phyloP scores from a whole-genome alignment of 1,140 invertebrate species.

The Caenorhabditis latens region DNA sequence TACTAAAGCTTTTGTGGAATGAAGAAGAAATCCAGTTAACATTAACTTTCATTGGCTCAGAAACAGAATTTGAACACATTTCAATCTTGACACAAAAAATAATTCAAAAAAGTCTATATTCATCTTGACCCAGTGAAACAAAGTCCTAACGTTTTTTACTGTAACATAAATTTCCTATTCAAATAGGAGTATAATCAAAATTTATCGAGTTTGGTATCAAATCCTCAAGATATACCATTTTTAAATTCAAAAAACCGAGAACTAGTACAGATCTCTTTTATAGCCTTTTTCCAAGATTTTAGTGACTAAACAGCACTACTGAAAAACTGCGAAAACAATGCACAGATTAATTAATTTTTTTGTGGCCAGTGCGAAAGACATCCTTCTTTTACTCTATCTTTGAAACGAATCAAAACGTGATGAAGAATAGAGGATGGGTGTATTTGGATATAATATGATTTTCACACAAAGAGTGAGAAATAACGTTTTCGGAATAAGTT shows the following conservation, averaged over 20 bases:
- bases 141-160: too few species aligned
- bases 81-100: too few species aligned
- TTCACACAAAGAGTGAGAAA: conserved; percentile 46
- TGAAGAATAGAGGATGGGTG: conserved; percentile 19
- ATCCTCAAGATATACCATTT: background rate
- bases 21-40: background rate
- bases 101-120: too few species aligned
- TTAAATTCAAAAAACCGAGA: background rate
- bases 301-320: conserved; percentile 1
- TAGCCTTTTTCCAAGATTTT: background rate
- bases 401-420: conserved; percentile 51
- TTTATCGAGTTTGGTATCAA: too few species aligned
- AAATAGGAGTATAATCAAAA: too few species aligned
- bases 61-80: background rate
- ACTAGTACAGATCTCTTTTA: background rate
- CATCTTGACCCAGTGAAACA: too few species aligned
- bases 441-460: conserved; percentile 40
- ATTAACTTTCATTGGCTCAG: background rate
- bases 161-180: too few species aligned
- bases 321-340: conserved; percentile 29
- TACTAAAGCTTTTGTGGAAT: background rate
- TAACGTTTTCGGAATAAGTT: background rate
- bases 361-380: conserved; percentile 34
- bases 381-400: conserved; percentile 33
- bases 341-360: conserved; percentile 52